Conservation (phyloP, 2,797 vertebrate species). For the Macroramphosus scolopax region DNA sequence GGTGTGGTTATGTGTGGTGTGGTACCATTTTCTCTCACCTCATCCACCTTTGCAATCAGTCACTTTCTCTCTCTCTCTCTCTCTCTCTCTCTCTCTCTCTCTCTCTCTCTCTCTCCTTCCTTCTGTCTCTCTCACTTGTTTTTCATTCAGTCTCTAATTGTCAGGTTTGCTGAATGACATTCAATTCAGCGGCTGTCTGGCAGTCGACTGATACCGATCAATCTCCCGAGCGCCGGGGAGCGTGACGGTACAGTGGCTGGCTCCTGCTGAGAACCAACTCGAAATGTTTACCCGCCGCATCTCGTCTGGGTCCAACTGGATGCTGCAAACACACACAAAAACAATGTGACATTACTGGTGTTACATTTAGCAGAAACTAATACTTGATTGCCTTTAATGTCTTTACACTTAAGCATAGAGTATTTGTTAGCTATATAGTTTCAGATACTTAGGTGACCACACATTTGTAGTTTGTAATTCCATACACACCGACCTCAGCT, state of each 20-base stretch:
- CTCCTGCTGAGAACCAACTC: too few species aligned
- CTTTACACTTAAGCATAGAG: too few species aligned
- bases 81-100: not conserved
- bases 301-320: constrained; percentile 13
- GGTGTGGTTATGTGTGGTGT: too few species aligned
- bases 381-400: too few species aligned
- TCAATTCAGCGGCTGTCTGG: constrained; percentile 54
- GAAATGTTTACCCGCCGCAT: constrained; percentile 27
- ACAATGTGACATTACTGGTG: too few species aligned
- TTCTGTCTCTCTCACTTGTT: constrained; percentile 27
- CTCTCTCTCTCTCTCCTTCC: not conserved
- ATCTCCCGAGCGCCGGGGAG: constrained; percentile 39
- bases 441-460: too few species aligned
- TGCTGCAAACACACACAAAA: constrained; percentile 18
- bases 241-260: constrained; percentile 27
- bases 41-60: too few species aligned
- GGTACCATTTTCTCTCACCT: too few species aligned
- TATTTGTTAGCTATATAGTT: too few species aligned
- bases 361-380: too few species aligned
- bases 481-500: too few species aligned
- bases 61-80: not conserved
- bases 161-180: constrained; percentile 59
- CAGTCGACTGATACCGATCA: constrained; percentile 54
- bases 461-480: too few species aligned
- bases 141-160: constrained; percentile 46